Conservation (phyloP, 2,797 vertebrate species). For the Lithobates pipiens region DNA sequence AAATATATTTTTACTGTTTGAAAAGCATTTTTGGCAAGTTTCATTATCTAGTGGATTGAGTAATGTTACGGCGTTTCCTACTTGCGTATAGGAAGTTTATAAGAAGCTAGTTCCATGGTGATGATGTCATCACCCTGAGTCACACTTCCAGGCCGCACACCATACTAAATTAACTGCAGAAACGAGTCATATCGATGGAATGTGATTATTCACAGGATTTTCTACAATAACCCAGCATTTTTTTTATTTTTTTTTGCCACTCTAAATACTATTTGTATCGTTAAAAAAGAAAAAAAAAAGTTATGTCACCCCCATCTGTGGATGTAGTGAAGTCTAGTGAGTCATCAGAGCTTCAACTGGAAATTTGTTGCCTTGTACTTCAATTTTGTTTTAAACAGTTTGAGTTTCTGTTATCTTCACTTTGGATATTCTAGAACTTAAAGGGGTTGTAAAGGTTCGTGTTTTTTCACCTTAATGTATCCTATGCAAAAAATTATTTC, state of each 20-base stretch:
- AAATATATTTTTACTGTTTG: too few species aligned
- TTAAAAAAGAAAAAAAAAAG: not conserved
- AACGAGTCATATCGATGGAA: not conserved
- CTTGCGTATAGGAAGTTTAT: not conserved
- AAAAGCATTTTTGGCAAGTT: too few species aligned
- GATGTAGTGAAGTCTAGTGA: not conserved
- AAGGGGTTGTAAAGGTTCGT: too few species aligned
- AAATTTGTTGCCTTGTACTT: not conserved
- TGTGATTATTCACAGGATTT: not conserved
- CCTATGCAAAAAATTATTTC: too few species aligned
- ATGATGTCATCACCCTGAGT: not conserved
- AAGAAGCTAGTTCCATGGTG: not conserved
- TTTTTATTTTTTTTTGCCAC: not conserved
- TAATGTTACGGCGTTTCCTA: too few species aligned
- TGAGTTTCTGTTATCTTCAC: not conserved
- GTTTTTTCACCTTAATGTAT: too few species aligned
- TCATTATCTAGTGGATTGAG: too few species aligned
- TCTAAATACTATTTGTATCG: not conserved
- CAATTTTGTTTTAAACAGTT: not conserved
- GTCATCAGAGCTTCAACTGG: not conserved
- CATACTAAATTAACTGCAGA: not conserved
- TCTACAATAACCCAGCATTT: not conserved
- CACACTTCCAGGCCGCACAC: not conserved
- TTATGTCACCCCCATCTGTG: not conserved
- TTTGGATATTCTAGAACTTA: too few species aligned